These are phyloP conservation scores for Proterorhinus semilunaris DNA, from an alignment of 2,113 vertebrate species.

Conservation along the genomic window DNA sequence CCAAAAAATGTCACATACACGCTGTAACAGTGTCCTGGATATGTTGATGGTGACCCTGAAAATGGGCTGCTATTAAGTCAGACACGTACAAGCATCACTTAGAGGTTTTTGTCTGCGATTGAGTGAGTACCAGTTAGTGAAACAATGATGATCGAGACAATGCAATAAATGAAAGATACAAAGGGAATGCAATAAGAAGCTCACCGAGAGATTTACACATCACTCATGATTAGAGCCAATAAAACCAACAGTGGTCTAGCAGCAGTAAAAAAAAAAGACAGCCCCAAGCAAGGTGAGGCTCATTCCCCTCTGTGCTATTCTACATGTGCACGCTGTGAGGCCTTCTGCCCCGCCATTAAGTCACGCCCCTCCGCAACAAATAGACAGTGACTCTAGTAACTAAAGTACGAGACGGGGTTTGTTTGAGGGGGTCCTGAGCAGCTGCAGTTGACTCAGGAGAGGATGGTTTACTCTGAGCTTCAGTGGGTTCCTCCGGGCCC, in stretches of 20 bases:
- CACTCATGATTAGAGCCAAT: slow-evolving; percentile 65
- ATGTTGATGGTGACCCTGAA: background rate
- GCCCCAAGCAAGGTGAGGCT: slow-evolving; percentile 44
- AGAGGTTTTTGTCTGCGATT: slow-evolving; percentile 22
- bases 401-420: slow-evolving; percentile 21
- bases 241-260: slow-evolving; percentile 57
- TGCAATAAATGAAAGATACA: slow-evolving; percentile 11
- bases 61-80: background rate
- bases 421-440: slow-evolving; percentile 17
- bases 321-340: background rate
- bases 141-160: background rate
- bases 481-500: background rate
- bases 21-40: background rate
- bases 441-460: slow-evolving; percentile 2
- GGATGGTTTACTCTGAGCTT: background rate
- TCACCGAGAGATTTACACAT: slow-evolving; percentile 45
- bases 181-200: slow-evolving; percentile 27
- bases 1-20: slow-evolving; percentile 16
- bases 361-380: slow-evolving; percentile 10
- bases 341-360: background rate
- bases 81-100: background rate
- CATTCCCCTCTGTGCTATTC: slow-evolving; percentile 24
- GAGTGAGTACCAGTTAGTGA: slow-evolving; percentile 25
- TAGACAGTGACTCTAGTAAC: slow-evolving; percentile 13
- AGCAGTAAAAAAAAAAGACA: slow-evolving; percentile 65